Evolutionary conservation across 2,113 vertebrate species (phyloP), one percentile per base, ranked within the genome.

Genomic region (Phyllostomus discolor): DNA sequence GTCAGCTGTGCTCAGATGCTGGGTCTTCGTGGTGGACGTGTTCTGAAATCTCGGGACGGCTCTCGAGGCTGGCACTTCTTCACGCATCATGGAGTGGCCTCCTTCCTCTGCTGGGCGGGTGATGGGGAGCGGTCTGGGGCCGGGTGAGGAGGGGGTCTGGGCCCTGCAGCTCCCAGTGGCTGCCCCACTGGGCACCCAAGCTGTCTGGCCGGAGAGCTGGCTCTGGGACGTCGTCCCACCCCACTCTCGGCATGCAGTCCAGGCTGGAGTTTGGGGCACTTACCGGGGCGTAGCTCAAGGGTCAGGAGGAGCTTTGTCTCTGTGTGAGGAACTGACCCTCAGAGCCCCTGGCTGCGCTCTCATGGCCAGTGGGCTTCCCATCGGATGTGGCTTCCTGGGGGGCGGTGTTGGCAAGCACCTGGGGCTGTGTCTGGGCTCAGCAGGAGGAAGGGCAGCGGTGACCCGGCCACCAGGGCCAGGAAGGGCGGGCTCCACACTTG

Each of bases 231-330:
- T 41, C 5, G 69, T 1, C 4, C 46, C 17, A 52, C 46, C n/a
- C 31, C 46, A 7, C 46, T 50, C 31, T 0, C 5, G 8, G 75
- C 5, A 4, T 12, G 2, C 10, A n/a, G n/a, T 20, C 46, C 0
- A 52, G 75, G 48, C 46, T 7, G 11, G 10, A 20, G 33, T 78
- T n/a, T n/a, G 48, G 75, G 75, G 31, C 33, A 14, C 50, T 6
- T 1, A 0, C n/a, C 2, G 19, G 48, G 22, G 33, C 19, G 1
- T 22, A 3, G 19, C 75, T 78, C 33, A 41, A 7, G 48, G 75
- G 22, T 78, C 75, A 22, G 75, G 11, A 41, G 35, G 4, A 22
- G 48, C 75, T 22, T n/a, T 52, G 33, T 31, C 26, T 78, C 10
- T n/a, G 16, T 20, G 22, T 12, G 19, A n/a, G 48, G 46, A 22